phyloP scores from a whole-genome alignment of 2,797 vertebrate species.

The Nannoperca australis region DNA sequence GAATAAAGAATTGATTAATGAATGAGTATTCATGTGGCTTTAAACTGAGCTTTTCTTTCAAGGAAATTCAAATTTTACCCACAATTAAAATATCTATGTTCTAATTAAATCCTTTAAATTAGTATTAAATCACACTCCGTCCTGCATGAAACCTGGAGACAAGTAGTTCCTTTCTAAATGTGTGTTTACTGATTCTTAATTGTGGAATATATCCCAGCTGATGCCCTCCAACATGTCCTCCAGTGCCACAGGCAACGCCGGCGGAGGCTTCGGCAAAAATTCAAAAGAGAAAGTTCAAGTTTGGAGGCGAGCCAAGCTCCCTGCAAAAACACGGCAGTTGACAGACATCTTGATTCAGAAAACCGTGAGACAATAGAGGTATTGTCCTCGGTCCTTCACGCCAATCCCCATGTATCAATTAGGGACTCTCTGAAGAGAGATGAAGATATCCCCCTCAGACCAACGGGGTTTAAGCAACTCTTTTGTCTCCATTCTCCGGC shows the following conservation, averaged over 20 bases:
- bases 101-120: too few species aligned
- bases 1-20: neutral
- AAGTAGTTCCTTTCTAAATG: neutral
- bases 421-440: constrained; percentile 65
- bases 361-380: constrained; percentile 74
- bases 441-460: constrained; percentile 68
- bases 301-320: constrained; percentile 59
- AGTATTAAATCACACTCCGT: too few species aligned
- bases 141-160: neutral
- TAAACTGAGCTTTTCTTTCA: neutral
- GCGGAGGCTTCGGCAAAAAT: constrained; percentile 1
- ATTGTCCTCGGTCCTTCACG: constrained; percentile 77
- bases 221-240: neutral
- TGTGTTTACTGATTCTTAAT: neutral
- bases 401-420: constrained; percentile 71
- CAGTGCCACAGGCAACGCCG: neutral
- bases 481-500: constrained; percentile 74
- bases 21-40: neutral
- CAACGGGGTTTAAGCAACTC: constrained; percentile 56
- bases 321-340: constrained; percentile 56
- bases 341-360: constrained; percentile 72
- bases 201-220: neutral
- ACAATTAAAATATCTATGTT: neutral
- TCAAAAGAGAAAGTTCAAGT: constrained; percentile 53
- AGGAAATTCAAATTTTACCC: neutral